Conservation (phyloP, 1,140 invertebrate genomes). For the Leptinotarsa defecta region DNA sequence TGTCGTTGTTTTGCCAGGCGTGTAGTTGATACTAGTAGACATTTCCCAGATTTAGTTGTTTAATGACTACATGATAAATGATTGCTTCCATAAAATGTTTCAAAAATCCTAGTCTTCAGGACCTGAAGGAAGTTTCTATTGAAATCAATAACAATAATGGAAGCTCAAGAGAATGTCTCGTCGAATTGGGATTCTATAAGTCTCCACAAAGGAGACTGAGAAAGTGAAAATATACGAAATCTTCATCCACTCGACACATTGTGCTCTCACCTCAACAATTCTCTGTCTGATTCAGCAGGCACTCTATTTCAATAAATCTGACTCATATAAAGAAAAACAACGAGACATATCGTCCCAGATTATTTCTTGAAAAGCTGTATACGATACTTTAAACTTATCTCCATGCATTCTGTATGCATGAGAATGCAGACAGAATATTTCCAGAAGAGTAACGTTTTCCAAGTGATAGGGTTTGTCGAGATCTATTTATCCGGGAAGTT, state of each 20-base stretch:
- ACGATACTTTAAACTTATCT: not conserved
- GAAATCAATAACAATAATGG: too few relatives aligned
- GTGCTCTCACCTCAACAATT: not conserved
- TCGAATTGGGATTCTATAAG: too few relatives aligned
- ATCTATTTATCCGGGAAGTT: not conserved
- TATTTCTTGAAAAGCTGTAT: not conserved
- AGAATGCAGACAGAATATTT: slow-evolving; percentile 1
- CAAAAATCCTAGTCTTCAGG: too few relatives aligned
- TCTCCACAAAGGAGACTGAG: too few relatives aligned
- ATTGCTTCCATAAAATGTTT: too few relatives aligned
- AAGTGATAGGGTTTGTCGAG: not conserved
- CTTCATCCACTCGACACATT: not conserved
- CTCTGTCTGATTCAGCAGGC: not conserved
- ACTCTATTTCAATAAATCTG: not conserved
- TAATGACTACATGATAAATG: too few relatives aligned
- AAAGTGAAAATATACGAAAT: not conserved
- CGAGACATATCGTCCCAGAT: slow-evolving; percentile 2
- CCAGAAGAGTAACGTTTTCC: not conserved
- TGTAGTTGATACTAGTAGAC: too few relatives aligned
- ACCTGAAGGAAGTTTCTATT: too few relatives aligned
- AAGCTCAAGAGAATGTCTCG: too few relatives aligned
- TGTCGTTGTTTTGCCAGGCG: too few relatives aligned
- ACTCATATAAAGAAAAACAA: not conserved
- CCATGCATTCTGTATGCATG: slow-evolving; percentile 1
- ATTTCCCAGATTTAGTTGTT: too few relatives aligned